A percentile compares a stretch with the other conserved stretches of the same genome.
phyloP scores from a whole-genome alignment of 2,888 invertebrate genomes.

The Synergus itoensis region DNA sequence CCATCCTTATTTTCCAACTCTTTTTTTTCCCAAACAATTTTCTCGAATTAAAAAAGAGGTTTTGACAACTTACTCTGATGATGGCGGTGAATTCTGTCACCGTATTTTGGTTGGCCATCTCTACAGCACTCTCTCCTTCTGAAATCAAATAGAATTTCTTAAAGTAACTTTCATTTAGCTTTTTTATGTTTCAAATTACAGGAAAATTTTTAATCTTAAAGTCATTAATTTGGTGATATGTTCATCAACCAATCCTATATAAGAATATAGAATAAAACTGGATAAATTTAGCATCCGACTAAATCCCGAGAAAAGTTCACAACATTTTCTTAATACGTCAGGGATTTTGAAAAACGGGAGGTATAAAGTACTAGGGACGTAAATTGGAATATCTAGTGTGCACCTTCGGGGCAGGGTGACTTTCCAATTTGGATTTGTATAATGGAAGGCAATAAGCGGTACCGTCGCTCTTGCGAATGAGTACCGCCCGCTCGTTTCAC shows the following conservation, averaged over 20 bases:
- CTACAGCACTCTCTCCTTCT: conserved; percentile 11
- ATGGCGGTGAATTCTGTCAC: conserved; percentile 24
- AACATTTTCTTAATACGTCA: background rate
- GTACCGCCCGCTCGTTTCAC: conserved; percentile 25
- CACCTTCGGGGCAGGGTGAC: conserved; percentile 39
- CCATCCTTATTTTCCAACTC: background rate
- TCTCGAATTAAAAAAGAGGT: background rate
- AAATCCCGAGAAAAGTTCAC: background rate
- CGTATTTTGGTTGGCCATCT: conserved; percentile 12
- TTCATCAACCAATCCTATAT: no score
- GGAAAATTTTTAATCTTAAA: rapidly evolving
- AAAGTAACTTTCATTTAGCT: background rate
- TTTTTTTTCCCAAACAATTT: background rate
- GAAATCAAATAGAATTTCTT: background rate
- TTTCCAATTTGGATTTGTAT: conserved; percentile 51
- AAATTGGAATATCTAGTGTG: conserved; percentile 21
- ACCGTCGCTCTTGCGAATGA: conserved; percentile 37
- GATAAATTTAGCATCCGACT: background rate
- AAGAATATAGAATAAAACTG: background rate
- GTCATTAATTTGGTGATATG: background rate
- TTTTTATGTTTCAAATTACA: background rate
- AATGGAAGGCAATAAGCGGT: conserved; percentile 48
- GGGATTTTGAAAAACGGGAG: background rate
- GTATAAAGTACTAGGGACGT: background rate
- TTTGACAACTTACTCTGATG: conserved; percentile 7